Evolutionary conservation across 2,113 vertebrate genomes (phyloP), one percentile per base, ranked within the genome.

Genomic region (Pomatostomus ruficeps): DNA sequence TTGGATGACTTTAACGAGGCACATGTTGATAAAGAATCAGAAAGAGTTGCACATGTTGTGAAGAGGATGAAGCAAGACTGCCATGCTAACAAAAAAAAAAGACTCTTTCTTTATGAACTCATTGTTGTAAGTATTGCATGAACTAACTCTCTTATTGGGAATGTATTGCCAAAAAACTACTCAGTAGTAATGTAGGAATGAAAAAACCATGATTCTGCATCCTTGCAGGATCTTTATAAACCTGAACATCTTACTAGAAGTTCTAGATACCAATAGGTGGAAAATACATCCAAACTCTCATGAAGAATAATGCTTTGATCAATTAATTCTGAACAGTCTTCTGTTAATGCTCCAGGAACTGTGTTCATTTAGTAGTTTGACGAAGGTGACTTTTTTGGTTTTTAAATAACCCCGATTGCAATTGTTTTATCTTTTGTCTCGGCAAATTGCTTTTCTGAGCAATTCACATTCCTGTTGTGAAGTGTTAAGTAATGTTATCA

Each of bases 51-150:
- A 0, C 98, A 98, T 8, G 83, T 99, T 70, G 97, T 99, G 61
- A 99, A 99, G 91, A 99, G 97, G 94, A 98, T 99, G 84, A 99
- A 99, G 87, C 99, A 99, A 97, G 99, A 99, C 95, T 99, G 99
- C 88, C 99, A 99, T 23, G 81, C 97, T 38, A 98, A 98, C 52
- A 99, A 96, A 95, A 98, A 92, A 87, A 98, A 91, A 24, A 99
- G 97, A 55, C 98, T 98, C 78, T 99, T 99, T 96, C 98, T 99
- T 85, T 99, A 99, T 95, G 99, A 99, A 68, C 98, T 99, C 57
- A 97, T 98, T 95, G 94, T 98, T 98, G 99, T 99, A 98, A 98
- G 99, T 98, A 98, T 76, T 95, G 13, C 38, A 85, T 58, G 18
- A 70, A 51, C 87, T 78, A 73, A 45, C 29, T 62, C 54, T 46